Base-by-base conservation (phyloP, 2,888 invertebrate species). In the Parnassius orleans region DNA sequence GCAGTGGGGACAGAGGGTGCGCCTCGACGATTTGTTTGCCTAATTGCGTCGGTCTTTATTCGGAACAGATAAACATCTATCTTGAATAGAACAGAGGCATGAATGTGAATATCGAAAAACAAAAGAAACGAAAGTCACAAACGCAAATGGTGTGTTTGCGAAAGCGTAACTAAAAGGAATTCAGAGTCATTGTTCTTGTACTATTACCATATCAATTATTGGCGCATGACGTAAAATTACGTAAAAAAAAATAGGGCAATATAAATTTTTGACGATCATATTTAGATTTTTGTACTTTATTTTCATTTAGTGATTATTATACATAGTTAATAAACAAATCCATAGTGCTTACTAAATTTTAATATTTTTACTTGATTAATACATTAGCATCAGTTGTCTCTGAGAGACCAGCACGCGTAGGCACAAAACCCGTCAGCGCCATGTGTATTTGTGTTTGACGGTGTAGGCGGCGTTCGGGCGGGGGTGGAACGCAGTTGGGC, bases 401-500 rank as follows among this genome's bases (percentile, higher is more conserved):
- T 42, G 61, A 63, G 70, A 69, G 68, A 59, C 67, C 66, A 65
- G 65, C 42, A 60, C 60, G 57, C 64, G 69, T 71, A 66, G 70
- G 70, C 69, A 68, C 57, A 58, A 68, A 70, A 66, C 66, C 65
- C 63, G 64, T n/a, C 41, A 64, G 65, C 65, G 66, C 64, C 69
- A 67, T 66, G 64, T 64, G 63, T 65, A 67, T 63, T 68, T 69
- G 63, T 74, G 70, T 73, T 72, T 72, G 74, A 60, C 70, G 64
- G 56, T 64, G 72, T 73, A 68, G 48, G 42, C 15, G 52, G 73
- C 75, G 67, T 63, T 71, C 70, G 63, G 72, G 78, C 72, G 65
- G 75, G 69, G 78, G 76, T 63, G 73, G 70, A 66, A 68, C 69
- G 71, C 69, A 69, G 63, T 69, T 68, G 72, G 73, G 74, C 70